Base-by-base conservation (phyloP, 2,797 vertebrate species). In the Enteromius argenteus region DNA sequence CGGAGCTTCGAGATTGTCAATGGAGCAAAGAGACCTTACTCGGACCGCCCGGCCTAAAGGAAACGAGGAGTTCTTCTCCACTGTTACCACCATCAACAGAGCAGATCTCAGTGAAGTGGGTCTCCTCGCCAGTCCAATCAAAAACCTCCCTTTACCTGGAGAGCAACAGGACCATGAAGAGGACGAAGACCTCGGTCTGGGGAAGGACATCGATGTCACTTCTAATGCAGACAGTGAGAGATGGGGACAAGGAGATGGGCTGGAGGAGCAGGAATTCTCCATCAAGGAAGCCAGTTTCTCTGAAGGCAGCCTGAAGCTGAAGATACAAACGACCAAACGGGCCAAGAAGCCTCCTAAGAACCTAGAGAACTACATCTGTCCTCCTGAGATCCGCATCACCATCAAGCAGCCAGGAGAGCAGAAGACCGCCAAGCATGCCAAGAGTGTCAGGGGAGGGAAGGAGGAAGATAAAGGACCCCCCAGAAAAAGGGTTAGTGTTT, bases 241-340 rank as follows among this genome's bases (percentile, higher is more conserved):
- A 86, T 97, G 96, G 96, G 94, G 93, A 84, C 93, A 93, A 0
- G 93, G 94, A 84, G 96, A 97, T 0, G 95, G 93, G 78, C 83
- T 97, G 86, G 96, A 97, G 80, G 96, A 99, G 79, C 97, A 99
- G 93, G 98, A 99, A 84, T 99, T 99, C 95, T 99, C 98, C 89
- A 99, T 99, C 94, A 99, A 99, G 93, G 98, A 99, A 91, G 98
- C 98, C 3, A 99, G 97, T 93, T 99, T 99, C 91, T 96, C 97
- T 0, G 98, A 99, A 91, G 98, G 98, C 88, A 99, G 98, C 91
- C 95, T 99, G 89, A 99, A 99, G 91, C 91, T 99, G 87, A 99
- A 99, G 94, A 99, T 99, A 88, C 98, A 99, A 94, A 99, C 98
- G 79, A 99, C 98, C 81, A 99, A 99, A 91, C 95, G 98, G 91